Percentiles rank a stretch among this genome's conserved stretches.
Evolutionary conservation across 2,113 vertebrate genomes (phyloP).

Genomic region (Seriola dumerili): DNA sequence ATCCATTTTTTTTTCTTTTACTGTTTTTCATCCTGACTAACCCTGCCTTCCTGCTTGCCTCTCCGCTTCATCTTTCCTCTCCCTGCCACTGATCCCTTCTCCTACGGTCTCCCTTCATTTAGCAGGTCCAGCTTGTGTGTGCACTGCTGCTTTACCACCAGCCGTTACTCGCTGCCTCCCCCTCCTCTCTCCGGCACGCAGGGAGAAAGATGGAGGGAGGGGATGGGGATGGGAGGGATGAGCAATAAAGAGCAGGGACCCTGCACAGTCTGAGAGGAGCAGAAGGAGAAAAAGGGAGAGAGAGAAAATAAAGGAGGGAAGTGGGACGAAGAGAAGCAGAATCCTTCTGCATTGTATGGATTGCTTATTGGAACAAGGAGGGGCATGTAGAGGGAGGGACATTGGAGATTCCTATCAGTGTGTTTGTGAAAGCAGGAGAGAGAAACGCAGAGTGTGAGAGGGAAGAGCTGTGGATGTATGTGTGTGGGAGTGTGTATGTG

Average conservation of each 20-base stretch:
- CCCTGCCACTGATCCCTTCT: conserved; percentile 44
- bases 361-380: conserved; percentile 67
- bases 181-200: conserved; percentile 25
- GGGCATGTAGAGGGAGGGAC: conserved; percentile 69
- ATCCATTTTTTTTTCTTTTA: background rate
- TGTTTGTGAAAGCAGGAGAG: conserved; percentile 29
- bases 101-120: conserved; percentile 54
- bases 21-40: conserved; percentile 22
- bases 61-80: conserved; percentile 24
- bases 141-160: conserved; percentile 59
- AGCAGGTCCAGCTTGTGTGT: conserved; percentile 53
- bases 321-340: conserved; percentile 34
- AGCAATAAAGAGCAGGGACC: conserved; percentile 77
- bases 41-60: background rate
- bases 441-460: conserved; percentile 37
- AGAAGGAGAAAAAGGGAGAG: conserved; percentile 37
- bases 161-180: conserved; percentile 49
- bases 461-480: conserved; percentile 33
- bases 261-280: conserved; percentile 68
- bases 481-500: conserved; percentile 24
- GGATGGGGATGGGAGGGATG: conserved; percentile 62
- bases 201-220: conserved; percentile 66
- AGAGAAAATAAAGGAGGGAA: conserved; percentile 23
- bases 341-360: conserved; percentile 67
- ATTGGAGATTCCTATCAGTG: conserved; percentile 48